Evolutionary conservation across 2,888 invertebrate genomes (phyloP).

Genomic region (Nomada hirtipes): DNA sequence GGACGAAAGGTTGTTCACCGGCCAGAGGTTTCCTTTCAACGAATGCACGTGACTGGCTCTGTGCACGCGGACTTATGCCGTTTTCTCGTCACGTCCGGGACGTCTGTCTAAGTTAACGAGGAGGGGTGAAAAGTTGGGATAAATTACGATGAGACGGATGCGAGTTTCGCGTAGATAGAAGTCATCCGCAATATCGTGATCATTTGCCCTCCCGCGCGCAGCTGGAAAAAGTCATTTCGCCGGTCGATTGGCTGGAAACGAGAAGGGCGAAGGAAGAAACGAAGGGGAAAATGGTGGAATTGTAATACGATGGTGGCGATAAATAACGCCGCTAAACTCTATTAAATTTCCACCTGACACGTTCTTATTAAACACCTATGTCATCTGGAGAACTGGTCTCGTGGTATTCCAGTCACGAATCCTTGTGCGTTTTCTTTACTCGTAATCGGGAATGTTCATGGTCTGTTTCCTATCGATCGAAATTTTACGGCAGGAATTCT

Average conservation of each 20-base stretch:
- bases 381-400: slow-evolving; percentile 4
- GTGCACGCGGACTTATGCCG: slow-evolving; percentile 58
- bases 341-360: slow-evolving; percentile 49
- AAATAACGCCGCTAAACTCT: slow-evolving; percentile 54
- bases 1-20: slow-evolving; percentile 68
- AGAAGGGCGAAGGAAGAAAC: background rate
- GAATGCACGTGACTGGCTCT: slow-evolving; percentile 53
- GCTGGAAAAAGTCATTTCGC: background rate
- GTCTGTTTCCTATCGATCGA: background rate
- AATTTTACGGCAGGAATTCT: background rate
- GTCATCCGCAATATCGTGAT: slow-evolving; percentile 50
- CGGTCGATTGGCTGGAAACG: background rate
- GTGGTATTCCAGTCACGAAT: background rate
- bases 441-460: background rate
- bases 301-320: slow-evolving; percentile 30
- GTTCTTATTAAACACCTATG: slow-evolving; percentile 54
- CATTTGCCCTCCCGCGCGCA: slow-evolving; percentile 26
- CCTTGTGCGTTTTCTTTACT: background rate
- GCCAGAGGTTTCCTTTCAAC: slow-evolving; percentile 54
- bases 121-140: slow-evolving; percentile 65
- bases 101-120: slow-evolving; percentile 65
- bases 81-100: slow-evolving; percentile 73
- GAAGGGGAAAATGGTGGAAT: background rate
- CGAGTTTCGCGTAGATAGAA: slow-evolving; percentile 43
- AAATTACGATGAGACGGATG: slow-evolving; percentile 67